Evolutionary conservation across 2,113 vertebrate species (phyloP), one percentile per base, ranked within the genome.

Genomic region (Coracopsis vasa): DNA sequence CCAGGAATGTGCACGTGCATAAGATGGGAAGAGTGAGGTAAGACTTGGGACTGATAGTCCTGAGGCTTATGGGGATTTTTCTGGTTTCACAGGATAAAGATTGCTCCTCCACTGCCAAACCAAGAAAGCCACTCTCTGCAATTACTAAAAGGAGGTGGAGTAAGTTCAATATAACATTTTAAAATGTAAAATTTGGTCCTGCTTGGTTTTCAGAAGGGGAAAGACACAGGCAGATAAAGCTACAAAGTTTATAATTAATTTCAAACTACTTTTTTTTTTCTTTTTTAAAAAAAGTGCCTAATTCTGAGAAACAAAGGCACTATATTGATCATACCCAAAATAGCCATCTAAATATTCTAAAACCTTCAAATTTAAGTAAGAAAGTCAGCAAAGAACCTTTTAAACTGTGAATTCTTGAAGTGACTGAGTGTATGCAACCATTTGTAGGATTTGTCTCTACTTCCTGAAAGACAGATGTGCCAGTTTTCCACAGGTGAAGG

Each of bases 121-220:
- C 80, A 96, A 75, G 90, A 95, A 37, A 97, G 86, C 67, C 94
- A 97, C 21, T 91, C 82, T 95, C 35, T 11, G 27, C 27, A 71
- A 12, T 50, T 85, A 54, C 1, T 13, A 94, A 35, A 54, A 62
- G 20, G 19, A 60, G 35, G 28, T 64, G 44, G 29, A 61, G 28
- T 39, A 69, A 64, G 28, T 50, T 61, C 27, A 88, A 10, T 9
- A 2, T 2, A 62, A 64, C 6, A 3, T 50, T 73, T 69, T 10
- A n/a, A 37, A 71, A 53, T 5, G 35, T 31, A 72, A 72, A 50
- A 72, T 60, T 37, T 72, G 35, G 25, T 80, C 48, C 44, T 50
- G 33, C 41, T 86, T 62, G 15, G 25, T 88, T 92, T 88, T 44
- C 9, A 18, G 41, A 67, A 51, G 20, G 27, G 12, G 25, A 72